Base-by-base conservation (phyloP, 1,140 invertebrate species). In the Heliconius hewitsoni region DNA sequence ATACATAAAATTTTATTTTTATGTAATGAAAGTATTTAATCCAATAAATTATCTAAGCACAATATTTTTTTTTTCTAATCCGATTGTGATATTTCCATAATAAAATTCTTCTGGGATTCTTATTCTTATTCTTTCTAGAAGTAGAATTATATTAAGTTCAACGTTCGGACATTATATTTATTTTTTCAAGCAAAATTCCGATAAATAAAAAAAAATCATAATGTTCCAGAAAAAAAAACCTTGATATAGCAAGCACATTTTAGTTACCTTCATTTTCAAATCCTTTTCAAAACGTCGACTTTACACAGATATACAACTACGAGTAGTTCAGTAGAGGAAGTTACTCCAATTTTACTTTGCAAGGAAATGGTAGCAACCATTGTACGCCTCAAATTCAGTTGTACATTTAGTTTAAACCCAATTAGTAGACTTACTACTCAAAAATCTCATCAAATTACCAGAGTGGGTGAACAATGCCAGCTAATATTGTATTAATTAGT, bases 401-500 rank as follows among this genome's bases (percentile, higher is more conserved):
- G 60, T 66, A 66, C 23, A 27, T 66, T 66, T 23, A 46, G 72
- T 3, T 73, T 73, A 27, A 73, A 30, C 39, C 72, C 46, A 73
- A 73, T 73, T 73, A 73, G 72, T 73, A 27, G n/a, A 73, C 3
- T 73, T 46, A 16, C 27, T 73, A 46, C 72, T 27, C n/a, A 50
- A 66, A 66, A 66, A 66, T 66, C 13, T 66, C 60, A 66, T 50
- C 39, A 73, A 73, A 9, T 18, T 73, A 73, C 27, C n/a, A 73
- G 72, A 42, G n/a, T 27, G 72, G 19, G 72, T 73, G 72, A 73
- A 30, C 50, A 50, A 42, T 27, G 3, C 72, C 50, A 46, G 39
- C 23, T 71, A 71, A 76, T 71, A 42, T 60, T 71, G 42, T 76
- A 71, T 76, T 76, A 76, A 76, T 76, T 76, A 76, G 75, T 50